Evolutionary conservation across 2,113 vertebrate species (phyloP).

Genomic region (Oplegnathus fasciatus): DNA sequence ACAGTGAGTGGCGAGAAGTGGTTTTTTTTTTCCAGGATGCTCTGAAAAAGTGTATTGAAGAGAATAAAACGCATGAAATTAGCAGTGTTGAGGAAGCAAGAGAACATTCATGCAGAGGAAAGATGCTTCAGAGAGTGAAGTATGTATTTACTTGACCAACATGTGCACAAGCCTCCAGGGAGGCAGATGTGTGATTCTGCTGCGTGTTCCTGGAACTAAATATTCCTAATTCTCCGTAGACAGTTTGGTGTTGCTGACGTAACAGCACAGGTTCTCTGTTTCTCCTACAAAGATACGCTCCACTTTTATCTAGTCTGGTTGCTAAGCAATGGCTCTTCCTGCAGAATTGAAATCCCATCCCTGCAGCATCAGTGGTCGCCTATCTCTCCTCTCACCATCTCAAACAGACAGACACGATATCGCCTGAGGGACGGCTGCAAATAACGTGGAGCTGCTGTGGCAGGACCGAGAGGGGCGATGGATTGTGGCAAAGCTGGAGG

Average conservation of each 20-base stretch:
- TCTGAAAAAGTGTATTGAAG: neutral
- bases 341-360: slow-evolving; percentile 76
- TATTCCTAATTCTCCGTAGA: slow-evolving; percentile 18
- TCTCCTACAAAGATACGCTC: slow-evolving; percentile 59
- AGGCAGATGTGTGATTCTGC: slow-evolving; percentile 15
- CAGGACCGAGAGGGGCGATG: slow-evolving; percentile 2
- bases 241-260: slow-evolving; percentile 55
- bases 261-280: slow-evolving; percentile 61
- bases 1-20: neutral
- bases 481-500: slow-evolving; percentile 23
- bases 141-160: neutral
- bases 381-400: slow-evolving; percentile 53
- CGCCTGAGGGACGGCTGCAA: slow-evolving; percentile 45
- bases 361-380: slow-evolving; percentile 57
- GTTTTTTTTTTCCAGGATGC: neutral
- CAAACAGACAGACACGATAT: slow-evolving; percentile 50
- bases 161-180: neutral
- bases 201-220: slow-evolving; percentile 1
- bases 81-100: neutral
- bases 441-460: slow-evolving; percentile 43
- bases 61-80: neutral
- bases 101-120: neutral
- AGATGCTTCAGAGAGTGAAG: neutral
- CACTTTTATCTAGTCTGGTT: slow-evolving; percentile 80
- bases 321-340: slow-evolving; percentile 84